Evolutionary conservation across 1,140 invertebrate genomes (phyloP).

Genomic region (Ephestia elutella): DNA sequence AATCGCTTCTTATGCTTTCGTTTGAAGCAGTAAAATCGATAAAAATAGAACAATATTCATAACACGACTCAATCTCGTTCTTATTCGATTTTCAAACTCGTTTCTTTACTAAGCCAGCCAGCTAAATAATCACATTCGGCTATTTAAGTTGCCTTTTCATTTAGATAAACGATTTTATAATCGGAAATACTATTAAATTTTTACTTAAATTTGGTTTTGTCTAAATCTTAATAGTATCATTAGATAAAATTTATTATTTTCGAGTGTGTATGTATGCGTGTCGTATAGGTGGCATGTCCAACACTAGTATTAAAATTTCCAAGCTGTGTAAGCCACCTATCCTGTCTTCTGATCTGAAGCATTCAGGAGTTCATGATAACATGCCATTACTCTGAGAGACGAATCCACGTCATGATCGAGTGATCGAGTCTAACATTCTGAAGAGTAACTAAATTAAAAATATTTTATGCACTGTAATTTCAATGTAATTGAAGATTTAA

Average conservation of each 20-base stretch:
- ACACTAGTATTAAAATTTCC: no score
- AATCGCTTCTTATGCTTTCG: not conserved
- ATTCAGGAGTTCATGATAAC: no score
- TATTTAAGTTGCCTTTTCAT: not conserved
- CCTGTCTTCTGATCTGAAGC: no score
- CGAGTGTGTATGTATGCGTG: not conserved
- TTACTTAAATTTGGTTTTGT: not conserved
- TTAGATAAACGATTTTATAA: not conserved
- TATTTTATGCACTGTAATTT: no score
- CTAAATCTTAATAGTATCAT: not conserved
- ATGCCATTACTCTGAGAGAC: no score
- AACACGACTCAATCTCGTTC: not conserved
- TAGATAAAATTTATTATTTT: not conserved
- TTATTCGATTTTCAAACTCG: not conserved
- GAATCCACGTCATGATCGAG: no score
- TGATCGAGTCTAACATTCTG: no score
- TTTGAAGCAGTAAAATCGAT: not conserved
- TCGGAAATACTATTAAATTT: not conserved
- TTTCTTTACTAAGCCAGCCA: not conserved
- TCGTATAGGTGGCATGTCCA: no score
- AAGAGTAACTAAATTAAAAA: no score
- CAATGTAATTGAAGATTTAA: no score
- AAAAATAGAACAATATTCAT: conserved; percentile 1
- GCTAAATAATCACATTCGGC: not conserved
- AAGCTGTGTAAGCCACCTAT: no score